phyloP scores from a whole-genome alignment of 2,888 invertebrate species.

The Diarsia rubi region DNA sequence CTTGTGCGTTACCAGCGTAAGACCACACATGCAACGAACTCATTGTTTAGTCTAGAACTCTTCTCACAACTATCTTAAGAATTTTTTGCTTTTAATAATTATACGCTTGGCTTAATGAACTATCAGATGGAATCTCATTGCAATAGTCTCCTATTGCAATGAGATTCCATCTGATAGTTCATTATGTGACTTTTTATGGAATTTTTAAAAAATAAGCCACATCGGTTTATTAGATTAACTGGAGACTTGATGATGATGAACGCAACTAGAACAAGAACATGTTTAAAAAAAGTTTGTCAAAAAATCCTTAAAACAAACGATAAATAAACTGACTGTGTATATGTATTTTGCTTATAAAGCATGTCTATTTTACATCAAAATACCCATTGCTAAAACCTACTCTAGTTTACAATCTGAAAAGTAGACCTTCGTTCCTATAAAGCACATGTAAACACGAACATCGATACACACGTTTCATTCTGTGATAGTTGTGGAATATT shows the following conservation, averaged over 20 bases:
- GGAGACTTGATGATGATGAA: not conserved
- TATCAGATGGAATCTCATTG: slow-evolving; percentile 41
- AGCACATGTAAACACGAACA: slow-evolving; percentile 53
- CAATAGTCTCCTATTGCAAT: slow-evolving; percentile 32
- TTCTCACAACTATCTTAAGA: slow-evolving; percentile 41
- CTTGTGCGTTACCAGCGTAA: slow-evolving; percentile 13
- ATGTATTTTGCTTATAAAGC: no score
- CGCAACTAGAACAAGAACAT: not conserved
- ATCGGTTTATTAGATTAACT: slow-evolving; percentile 25
- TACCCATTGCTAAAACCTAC: not conserved
- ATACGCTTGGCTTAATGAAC: slow-evolving; percentile 28
- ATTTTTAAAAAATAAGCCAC: slow-evolving; percentile 9
- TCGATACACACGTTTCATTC: slow-evolving; percentile 32
- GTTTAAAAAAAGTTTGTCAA: not conserved
- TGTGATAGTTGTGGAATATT: no score
- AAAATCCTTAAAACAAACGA: not conserved
- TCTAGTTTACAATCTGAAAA: slow-evolving; percentile 55
- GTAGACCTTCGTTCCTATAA: slow-evolving; percentile 58
- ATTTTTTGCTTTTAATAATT: slow-evolving; percentile 39
- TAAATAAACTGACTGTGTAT: not conserved
- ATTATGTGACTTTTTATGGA: slow-evolving; percentile 36
- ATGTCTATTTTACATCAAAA: not conserved
- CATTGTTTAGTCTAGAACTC: slow-evolving; percentile 62
- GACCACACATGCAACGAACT: slow-evolving; percentile 20
- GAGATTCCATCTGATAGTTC: slow-evolving; percentile 33